A percentile compares a stretch with the other conserved stretches of the same genome.
Evolutionary conservation across 2,888 invertebrate species (phyloP).

Genomic region (Pemphredon lugubris): DNA sequence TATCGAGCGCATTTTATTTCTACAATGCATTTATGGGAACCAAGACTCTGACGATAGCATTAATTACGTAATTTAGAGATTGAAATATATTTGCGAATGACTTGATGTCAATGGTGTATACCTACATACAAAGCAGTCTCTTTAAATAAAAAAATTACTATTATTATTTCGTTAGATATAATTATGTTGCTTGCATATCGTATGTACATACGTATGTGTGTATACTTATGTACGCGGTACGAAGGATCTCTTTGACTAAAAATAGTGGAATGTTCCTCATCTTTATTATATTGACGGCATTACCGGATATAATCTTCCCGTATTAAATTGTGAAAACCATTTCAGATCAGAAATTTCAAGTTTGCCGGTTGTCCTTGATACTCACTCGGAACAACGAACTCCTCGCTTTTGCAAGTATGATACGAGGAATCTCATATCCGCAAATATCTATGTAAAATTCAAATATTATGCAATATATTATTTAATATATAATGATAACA

Average conservation of each 20-base stretch:
- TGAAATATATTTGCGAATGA: neutral
- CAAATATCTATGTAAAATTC: neutral
- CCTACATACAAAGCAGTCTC: too few species aligned
- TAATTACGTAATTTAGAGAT: slow-evolving; percentile 18
- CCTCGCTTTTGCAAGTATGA: neutral
- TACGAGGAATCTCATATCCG: neutral
- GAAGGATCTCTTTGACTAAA: too few species aligned
- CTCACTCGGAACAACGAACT: neutral
- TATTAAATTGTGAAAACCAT: neutral
- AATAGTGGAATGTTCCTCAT: neutral
- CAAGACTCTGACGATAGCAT: slow-evolving; percentile 29
- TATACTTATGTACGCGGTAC: too few species aligned
- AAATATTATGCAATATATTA: neutral
- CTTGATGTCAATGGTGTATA: neutral
- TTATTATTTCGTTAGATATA: too few species aligned
- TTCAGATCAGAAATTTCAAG: neutral
- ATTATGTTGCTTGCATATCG: too few species aligned
- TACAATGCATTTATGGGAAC: slow-evolving; percentile 17
- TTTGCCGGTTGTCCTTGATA: neutral
- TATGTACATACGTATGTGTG: too few species aligned
- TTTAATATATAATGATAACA: too few species aligned
- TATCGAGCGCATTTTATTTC: slow-evolving; percentile 39
- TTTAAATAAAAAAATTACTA: too few species aligned
- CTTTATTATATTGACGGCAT: neutral
- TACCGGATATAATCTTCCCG: neutral